These are phyloP conservation scores for Tokudaia muenninki DNA, from an alignment of 2,797 vertebrate genomes.

Conservation along the genomic window DNA sequence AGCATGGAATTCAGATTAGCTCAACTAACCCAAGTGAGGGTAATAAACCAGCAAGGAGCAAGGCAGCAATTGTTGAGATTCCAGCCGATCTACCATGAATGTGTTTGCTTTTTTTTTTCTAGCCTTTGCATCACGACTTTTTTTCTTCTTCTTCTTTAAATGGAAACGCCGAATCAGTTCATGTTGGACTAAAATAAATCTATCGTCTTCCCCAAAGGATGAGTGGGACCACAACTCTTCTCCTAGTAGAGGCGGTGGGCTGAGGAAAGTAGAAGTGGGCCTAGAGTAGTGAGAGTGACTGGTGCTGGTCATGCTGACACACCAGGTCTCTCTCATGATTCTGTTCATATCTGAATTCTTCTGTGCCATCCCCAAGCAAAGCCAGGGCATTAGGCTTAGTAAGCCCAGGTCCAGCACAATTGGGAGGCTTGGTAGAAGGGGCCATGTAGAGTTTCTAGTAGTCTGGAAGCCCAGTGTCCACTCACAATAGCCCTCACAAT, in stretches of 20 bases:
- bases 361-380: not conserved
- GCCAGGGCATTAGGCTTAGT: not conserved
- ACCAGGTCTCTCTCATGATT: fast-evolving
- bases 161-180: conserved; percentile 65
- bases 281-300: too few species aligned
- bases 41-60: conserved; percentile 74
- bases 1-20: conserved; percentile 78
- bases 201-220: conserved; percentile 6
- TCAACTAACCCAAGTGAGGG: conserved; percentile 68
- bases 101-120: conserved; percentile 74
- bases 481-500: not conserved
- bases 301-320: not conserved
- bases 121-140: conserved; percentile 55
- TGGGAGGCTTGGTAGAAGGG: not conserved
- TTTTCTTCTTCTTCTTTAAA: not conserved
- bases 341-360: not conserved
- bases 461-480: not conserved
- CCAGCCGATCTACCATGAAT: conserved; percentile 77
- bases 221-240: conserved; percentile 36
- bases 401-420: not conserved
- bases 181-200: conserved; percentile 67
- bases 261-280: not conserved
- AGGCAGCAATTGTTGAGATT: conserved; percentile 76
- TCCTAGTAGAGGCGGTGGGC: not conserved
- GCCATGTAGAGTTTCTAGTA: not conserved